Conservation (phyloP, 2,888 invertebrate genomes). For the Thecophora atra region DNA sequence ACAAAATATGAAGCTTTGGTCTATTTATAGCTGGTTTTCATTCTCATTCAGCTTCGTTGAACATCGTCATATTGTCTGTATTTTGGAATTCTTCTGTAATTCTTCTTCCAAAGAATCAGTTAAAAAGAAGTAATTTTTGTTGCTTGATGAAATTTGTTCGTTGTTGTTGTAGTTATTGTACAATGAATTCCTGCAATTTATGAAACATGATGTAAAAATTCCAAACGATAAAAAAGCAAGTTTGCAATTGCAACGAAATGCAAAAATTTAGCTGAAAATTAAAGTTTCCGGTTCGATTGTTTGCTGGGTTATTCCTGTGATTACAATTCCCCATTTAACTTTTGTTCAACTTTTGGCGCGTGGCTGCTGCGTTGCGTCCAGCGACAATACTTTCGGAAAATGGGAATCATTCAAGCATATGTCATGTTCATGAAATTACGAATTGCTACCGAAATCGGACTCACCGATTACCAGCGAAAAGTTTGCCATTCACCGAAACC, state of each 20-base stretch:
- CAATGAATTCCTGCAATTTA: constrained; percentile 2
- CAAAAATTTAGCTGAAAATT: background rate
- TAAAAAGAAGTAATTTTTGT: constrained; percentile 20
- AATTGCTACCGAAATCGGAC: constrained; percentile 70
- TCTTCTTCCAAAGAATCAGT: constrained; percentile 12
- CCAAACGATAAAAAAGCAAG: no score
- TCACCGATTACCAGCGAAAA: constrained; percentile 70
- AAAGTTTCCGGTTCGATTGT: background rate
- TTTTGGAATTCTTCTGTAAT: no score
- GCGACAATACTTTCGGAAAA: background rate
- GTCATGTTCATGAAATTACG: constrained; percentile 61
- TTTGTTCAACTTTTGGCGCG: constrained; percentile 17
- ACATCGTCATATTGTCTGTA: constrained; percentile 1
- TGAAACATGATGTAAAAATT: no score
- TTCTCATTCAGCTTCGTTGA: constrained; percentile 5
- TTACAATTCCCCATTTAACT: constrained; percentile 25
- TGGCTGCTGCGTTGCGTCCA: background rate
- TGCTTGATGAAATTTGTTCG: background rate
- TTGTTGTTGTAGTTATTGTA: constrained; percentile 23
- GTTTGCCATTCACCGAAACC: constrained; percentile 72
- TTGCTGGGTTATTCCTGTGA: constrained; percentile 24
- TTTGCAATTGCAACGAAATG: background rate
- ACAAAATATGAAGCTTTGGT: no score
- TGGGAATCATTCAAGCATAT: constrained; percentile 32
- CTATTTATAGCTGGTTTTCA: no score